phyloP scores from a whole-genome alignment of 2,797 vertebrate genomes.

The Acanthiza pusilla region DNA sequence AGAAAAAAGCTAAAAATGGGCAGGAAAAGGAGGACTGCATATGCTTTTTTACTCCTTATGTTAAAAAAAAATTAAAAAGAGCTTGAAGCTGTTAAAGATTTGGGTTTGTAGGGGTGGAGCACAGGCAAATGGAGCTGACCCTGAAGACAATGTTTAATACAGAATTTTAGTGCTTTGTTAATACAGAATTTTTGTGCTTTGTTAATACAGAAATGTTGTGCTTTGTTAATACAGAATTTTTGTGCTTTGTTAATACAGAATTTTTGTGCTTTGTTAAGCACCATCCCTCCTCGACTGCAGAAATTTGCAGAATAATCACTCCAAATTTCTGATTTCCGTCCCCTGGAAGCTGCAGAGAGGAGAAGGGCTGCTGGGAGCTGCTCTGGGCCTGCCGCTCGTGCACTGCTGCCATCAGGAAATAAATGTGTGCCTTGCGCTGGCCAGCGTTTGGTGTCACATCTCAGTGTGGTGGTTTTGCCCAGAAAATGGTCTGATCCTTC shows the following conservation, averaged over 20 bases:
- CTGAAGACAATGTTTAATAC: background rate
- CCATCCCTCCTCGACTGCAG: fast-evolving
- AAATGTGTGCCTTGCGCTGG: background rate
- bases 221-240: no score
- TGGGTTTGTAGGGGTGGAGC: background rate
- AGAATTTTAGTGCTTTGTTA: background rate
- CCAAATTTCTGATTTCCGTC: background rate
- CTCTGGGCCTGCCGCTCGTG: background rate
- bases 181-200: background rate
- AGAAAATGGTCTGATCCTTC: background rate
- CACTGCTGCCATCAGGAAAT: background rate
- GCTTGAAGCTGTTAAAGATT: background rate
- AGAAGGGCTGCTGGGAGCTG: background rate
- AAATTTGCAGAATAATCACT: background rate
- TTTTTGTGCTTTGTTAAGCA: background rate
- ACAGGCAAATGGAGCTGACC: background rate
- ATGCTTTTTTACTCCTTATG: background rate
- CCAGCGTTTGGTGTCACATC: background rate
- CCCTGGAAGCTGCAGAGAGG: background rate
- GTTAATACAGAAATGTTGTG: no score
- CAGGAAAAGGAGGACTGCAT: constrained; percentile 6
- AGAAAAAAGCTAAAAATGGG: constrained; percentile 7
- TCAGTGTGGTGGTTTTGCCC: background rate
- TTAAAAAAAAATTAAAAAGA: background rate
- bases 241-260: no score